These are phyloP conservation scores for Poecilia velifera DNA, from an alignment of 2,797 vertebrate genomes.

Conservation along the genomic window DNA sequence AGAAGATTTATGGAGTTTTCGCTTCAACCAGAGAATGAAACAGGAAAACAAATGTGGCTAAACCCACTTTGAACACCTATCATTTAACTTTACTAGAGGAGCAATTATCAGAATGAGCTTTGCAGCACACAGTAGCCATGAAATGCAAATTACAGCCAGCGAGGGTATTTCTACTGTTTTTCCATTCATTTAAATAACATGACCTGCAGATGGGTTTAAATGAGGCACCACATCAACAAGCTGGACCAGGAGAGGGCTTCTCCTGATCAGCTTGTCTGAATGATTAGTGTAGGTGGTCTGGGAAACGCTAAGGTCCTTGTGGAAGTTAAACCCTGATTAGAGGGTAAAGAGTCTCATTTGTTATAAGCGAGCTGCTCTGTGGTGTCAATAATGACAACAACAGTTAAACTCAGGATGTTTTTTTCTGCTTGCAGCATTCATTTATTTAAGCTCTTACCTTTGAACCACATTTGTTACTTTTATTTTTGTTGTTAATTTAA, in stretches of 20 bases:
- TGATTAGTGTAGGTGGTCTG: slow-evolving; percentile 52
- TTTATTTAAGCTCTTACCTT: slow-evolving; percentile 12
- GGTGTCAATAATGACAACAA: slow-evolving; percentile 39
- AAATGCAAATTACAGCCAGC: slow-evolving; percentile 39
- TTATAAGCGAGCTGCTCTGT: slow-evolving; percentile 26
- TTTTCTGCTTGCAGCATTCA: slow-evolving; percentile 9
- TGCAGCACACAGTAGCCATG: slow-evolving; percentile 8
- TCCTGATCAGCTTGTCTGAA: slow-evolving; percentile 38
- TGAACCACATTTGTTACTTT: slow-evolving; percentile 32
- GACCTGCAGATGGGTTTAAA: slow-evolving; percentile 57
- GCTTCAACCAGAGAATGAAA: slow-evolving; percentile 37
- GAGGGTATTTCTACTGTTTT: slow-evolving; percentile 36
- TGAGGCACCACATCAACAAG: slow-evolving; percentile 40
- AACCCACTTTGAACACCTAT: slow-evolving; percentile 31
- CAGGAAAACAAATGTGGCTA: slow-evolving; percentile 14
- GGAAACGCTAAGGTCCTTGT: slow-evolving; percentile 42
- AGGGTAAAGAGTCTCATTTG: slow-evolving; percentile 48
- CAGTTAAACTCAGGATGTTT: slow-evolving; percentile 32
- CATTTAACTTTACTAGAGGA: slow-evolving; percentile 21
- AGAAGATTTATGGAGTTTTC: slow-evolving; percentile 48
- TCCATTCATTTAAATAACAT: slow-evolving; percentile 41
- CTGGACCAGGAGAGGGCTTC: slow-evolving; percentile 35
- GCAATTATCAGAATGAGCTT: slow-evolving; percentile 40
- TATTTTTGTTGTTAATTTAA: slow-evolving; percentile 31
- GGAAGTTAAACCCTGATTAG: slow-evolving; percentile 54